Percentiles rank a stretch among this genome's conserved stretches.
These are phyloP conservation scores for Porites divaricata DNA, from an alignment of 92 coral and sea anemone genomes.

Conservation along the genomic window DNA sequence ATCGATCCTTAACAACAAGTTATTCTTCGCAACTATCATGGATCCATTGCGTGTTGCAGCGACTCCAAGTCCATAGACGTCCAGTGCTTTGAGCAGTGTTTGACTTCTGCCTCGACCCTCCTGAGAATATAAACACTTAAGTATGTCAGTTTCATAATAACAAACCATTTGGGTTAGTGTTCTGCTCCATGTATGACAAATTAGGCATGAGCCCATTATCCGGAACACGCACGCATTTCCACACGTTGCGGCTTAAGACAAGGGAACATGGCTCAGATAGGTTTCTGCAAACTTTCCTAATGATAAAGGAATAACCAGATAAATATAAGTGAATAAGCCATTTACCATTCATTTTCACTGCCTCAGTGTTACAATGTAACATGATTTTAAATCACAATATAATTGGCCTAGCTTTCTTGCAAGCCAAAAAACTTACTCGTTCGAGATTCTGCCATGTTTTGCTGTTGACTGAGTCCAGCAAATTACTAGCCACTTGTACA, in stretches of 20 bases:
- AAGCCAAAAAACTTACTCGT: conserved; percentile 22
- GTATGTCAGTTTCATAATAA: background rate
- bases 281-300: too few species aligned
- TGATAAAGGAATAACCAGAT: too few species aligned
- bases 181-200: too few species aligned
- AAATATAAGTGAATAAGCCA: too few species aligned
- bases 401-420: background rate
- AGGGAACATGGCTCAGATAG: too few species aligned
- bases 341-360: too few species aligned
- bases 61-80: conserved; percentile 35
- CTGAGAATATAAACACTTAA: background rate
- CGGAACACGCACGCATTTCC: too few species aligned
- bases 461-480: conserved; percentile 52
- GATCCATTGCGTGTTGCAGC: conserved; percentile 25
- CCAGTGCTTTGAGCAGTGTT: conserved; percentile 35
- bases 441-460: conserved; percentile 57
- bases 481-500: conserved; percentile 67
- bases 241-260: too few species aligned
- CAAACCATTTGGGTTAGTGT: too few species aligned
- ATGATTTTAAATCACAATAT: too few species aligned
- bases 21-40: conserved; percentile 25
- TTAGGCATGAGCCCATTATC: too few species aligned
- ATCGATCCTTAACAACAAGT: conserved; percentile 60
- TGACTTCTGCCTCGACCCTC: conserved; percentile 10
- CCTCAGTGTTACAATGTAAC: too few species aligned